Evolutionary conservation across 2,888 invertebrate genomes (phyloP), one percentile per base, ranked within the genome.

Genomic region (Podotricha telesiphe): DNA sequence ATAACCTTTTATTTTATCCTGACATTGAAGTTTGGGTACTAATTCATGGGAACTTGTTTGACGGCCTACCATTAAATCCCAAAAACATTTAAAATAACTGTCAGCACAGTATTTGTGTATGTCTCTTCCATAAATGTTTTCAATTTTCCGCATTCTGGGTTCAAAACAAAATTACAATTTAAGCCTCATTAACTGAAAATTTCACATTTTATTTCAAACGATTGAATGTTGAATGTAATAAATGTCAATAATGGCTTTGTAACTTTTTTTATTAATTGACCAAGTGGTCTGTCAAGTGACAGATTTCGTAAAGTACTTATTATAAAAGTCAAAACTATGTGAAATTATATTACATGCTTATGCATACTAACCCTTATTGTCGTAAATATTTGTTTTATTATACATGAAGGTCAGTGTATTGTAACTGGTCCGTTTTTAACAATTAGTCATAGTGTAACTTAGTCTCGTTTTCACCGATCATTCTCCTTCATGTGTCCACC

Each of bases 41-140:
- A 86, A 80, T 62, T 76, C 76, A 19, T 84, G 83, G 2, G 75
- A 73, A 70, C 86, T 86, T 69, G 75, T 82, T 67, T 89, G 87
- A 19, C 80, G 81, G 73, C 88, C 88, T 7, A 42, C 22, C 20
- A 59, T 59, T 22, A 91, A 77, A 5, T 83, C 81, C 91, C 90
- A 91, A 73, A 92, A 91, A 72, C 89, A 88, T 77, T 89, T 89
- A 22, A 90, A 77, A 67, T 91, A 92, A 74, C 86, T 82, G 58
- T 91, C 87, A 0, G 86, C 80, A 69, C 88, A 88, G 72, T 89
- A 90, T 69, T 88, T 88, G 51, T 82, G 87, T 37, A 85, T 83
- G 59, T 88, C 85, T 20, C 78, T 83, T 1, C 77, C 77, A 71
- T 81, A 79, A 67, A 86, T 82, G 13, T 86, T 76, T 0, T 82